Evolutionary conservation across 1,140 invertebrate genomes (phyloP), one percentile per base, ranked within the genome.

Genomic region (Yoshiicerus persimilis): DNA sequence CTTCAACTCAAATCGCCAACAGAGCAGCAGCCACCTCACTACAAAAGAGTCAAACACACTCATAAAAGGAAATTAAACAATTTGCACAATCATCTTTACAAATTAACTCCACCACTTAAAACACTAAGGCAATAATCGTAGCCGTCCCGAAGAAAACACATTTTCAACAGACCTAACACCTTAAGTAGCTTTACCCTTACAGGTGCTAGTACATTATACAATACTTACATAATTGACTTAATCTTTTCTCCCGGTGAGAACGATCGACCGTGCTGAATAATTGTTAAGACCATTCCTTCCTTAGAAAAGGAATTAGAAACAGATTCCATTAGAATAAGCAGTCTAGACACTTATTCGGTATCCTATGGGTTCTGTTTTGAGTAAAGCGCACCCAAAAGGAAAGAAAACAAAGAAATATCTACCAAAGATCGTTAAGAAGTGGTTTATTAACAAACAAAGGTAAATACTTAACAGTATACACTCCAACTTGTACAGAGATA

Each of bases 171-270:
- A 27, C 5, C 66, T 70, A n/a, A n/a, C n/a, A n/a, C 66, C 66
- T 30, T 30, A 70, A 70, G 66, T 80, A 16, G 20, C 16, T 36
- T 36, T 25, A 27, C 9, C 30, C 32, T 32, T 80, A 36, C 75
- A 80, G 75, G 75, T 80, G n/a, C 13, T 80, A n/a, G n/a, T n/a
- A n/a, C n/a, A n/a, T n/a, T n/a, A 80, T 34, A 80, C 75, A 80
- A 80, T 80, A 23, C 34, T n/a, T n/a, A n/a, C 75, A 80, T 80
- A 80, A 80, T 80, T 80, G 75, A 80, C 32, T 80, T 80, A 80
- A 80, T 80, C 75, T 80, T 20, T 80, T 38, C 66, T 9, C 27
- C 30, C 66, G 16, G 10, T 70, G 66, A 13, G 16, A 13, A 30
- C 16, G 27, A 32, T 13, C 10, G 2, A 70, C 27, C 66, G 66